Evolutionary conservation across 2,888 invertebrate species (phyloP).

Genomic region (Seira sanloemensis): DNA sequence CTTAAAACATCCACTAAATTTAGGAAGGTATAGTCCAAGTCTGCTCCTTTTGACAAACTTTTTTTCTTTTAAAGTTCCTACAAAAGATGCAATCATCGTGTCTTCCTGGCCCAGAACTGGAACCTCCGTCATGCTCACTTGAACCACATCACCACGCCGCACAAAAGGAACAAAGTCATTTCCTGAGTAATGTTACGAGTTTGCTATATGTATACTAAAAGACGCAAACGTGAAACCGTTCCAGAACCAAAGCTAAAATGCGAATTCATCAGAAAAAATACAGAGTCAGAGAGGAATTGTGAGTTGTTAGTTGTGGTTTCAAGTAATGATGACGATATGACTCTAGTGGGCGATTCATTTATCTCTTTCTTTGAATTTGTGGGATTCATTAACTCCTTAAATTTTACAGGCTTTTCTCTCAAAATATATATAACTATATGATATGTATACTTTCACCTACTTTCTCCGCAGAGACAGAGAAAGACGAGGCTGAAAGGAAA

Average conservation of each 20-base stretch:
- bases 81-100: slow-evolving; percentile 1
- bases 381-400: slow-evolving; percentile 19
- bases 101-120: too few relatives aligned
- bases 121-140: slow-evolving; percentile 2
- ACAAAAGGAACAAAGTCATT: background rate
- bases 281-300: too few relatives aligned
- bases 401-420: background rate
- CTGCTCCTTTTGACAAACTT: background rate
- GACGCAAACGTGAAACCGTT: too few relatives aligned
- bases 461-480: too few relatives aligned
- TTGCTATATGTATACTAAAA: too few relatives aligned
- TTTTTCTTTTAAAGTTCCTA: slow-evolving; percentile 4
- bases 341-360: slow-evolving; percentile 12
- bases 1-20: slow-evolving; percentile 1
- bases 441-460: too few relatives aligned
- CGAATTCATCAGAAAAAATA: too few relatives aligned
- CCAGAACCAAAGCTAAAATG: too few relatives aligned
- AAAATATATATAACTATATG: too few relatives aligned
- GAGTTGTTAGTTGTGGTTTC: background rate
- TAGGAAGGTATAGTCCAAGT: too few relatives aligned
- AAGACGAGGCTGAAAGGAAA: background rate
- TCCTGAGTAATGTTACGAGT: background rate
- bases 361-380: slow-evolving; percentile 5
- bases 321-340: background rate
- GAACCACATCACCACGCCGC: background rate